Conservation (phyloP, 2,797 vertebrate species). For the Sebastiscus albofasciatus region DNA sequence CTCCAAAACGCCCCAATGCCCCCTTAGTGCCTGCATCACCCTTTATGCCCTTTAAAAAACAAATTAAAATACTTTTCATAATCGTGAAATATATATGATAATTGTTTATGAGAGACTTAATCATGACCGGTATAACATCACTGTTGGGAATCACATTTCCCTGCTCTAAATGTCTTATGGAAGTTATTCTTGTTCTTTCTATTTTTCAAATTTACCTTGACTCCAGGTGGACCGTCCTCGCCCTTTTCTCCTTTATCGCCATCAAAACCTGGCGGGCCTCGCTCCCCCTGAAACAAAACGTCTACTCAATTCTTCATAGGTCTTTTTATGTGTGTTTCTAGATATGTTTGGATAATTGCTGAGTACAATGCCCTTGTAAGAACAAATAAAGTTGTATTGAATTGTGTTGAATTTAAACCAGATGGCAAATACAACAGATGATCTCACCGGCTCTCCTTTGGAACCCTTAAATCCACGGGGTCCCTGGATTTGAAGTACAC, state of each 20-base stretch:
- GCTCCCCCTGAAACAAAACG: slow-evolving; percentile 81
- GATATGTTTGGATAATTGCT: not conserved
- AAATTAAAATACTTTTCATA: not conserved
- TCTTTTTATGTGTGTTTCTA: too few species aligned
- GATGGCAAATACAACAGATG: not conserved
- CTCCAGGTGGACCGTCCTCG: slow-evolving; percentile 89
- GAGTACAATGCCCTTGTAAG: not conserved
- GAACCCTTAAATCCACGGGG: slow-evolving; percentile 89
- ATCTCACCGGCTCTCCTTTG: slow-evolving; percentile 88
- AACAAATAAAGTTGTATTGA: not conserved
- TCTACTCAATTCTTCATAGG: not conserved
- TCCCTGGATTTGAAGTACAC: slow-evolving; percentile 82
- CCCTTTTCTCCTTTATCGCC: slow-evolving; percentile 96
- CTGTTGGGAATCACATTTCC: not conserved
- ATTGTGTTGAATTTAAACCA: not conserved
- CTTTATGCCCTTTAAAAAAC: slow-evolving; percentile 84
- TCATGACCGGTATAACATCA: not conserved
- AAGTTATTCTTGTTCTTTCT: not conserved
- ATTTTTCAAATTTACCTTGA: slow-evolving; percentile 80
- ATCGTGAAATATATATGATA: too few species aligned
- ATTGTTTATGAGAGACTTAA: not conserved
- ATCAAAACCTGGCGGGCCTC: slow-evolving; percentile 88
- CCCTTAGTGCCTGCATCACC: slow-evolving; percentile 90
- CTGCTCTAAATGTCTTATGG: not conserved
- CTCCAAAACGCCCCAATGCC: slow-evolving; percentile 87